phyloP scores from a whole-genome alignment of 1,140 invertebrate species.

The Neuroterus valhalla region DNA sequence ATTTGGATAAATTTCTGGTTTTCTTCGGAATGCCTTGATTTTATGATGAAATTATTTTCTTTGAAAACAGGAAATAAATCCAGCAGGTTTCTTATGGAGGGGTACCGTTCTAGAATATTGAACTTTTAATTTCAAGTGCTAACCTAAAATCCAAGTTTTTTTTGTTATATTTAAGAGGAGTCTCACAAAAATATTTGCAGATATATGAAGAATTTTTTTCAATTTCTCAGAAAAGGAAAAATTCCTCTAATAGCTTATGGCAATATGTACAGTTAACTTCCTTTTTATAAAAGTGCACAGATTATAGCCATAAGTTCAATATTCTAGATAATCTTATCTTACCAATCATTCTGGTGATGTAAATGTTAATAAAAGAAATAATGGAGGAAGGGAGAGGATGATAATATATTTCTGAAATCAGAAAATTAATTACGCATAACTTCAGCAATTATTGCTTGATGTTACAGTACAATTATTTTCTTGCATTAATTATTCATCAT shows the following conservation, averaged over 20 bases:
- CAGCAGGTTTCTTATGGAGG: too few species aligned
- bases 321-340: neutral
- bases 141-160: too few species aligned
- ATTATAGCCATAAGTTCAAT: neutral
- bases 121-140: too few species aligned
- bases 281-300: neutral
- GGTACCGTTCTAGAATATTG: too few species aligned
- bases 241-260: neutral
- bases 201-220: too few species aligned
- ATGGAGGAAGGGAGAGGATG: neutral
- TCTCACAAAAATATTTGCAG: too few species aligned
- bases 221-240: constrained; percentile 9
- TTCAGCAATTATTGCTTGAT: neutral
- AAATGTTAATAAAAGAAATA: neutral
- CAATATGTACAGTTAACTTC: constrained; percentile 7
- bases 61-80: too few species aligned
- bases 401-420: neutral
- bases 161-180: too few species aligned
- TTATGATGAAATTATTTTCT: too few species aligned
- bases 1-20: too few species aligned
- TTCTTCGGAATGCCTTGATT: too few species aligned
- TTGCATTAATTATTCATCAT: constrained; percentile 10
- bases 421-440: neutral
- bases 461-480: constrained; percentile 6
- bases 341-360: neutral